Conservation (phyloP, 2,113 vertebrate species). For the Sorex fumeus region DNA sequence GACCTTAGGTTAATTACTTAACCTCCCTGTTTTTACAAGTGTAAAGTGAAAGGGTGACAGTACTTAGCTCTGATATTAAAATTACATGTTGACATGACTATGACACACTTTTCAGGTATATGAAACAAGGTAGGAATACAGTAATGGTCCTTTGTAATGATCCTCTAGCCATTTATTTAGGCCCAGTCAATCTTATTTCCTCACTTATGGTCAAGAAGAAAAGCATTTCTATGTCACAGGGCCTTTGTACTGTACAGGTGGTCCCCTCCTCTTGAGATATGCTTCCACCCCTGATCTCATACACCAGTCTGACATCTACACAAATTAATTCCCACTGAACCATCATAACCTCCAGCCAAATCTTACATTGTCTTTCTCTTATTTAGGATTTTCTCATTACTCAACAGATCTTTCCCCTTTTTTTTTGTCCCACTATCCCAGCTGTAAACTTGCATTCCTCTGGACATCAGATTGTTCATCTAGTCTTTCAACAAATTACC, state of each 20-base stretch:
- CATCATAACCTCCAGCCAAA: neutral
- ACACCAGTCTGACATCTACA: neutral
- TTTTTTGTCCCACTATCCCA: neutral
- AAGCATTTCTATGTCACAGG: neutral
- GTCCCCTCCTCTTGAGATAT: neutral
- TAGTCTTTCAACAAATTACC: neutral
- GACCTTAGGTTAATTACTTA: neutral
- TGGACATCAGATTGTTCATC: neutral
- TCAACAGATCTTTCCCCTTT: neutral
- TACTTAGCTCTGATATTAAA: neutral
- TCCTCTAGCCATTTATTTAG: neutral
- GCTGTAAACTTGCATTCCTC: neutral
- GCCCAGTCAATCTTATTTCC: neutral
- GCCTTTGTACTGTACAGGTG: slow-evolving; percentile 45
- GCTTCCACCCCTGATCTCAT: neutral
- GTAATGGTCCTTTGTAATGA: neutral
- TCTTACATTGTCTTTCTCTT: neutral
- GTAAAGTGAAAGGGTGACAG: neutral
- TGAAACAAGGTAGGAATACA: too few relatives aligned
- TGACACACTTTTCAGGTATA: too few relatives aligned
- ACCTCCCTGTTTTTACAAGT: neutral
- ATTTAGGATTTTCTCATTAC: neutral
- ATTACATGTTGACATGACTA: neutral
- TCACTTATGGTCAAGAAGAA: neutral
- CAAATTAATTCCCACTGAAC: neutral